Conservation (phyloP, 2,888 invertebrate species). For the Leptinotarsa tumamoca region DNA sequence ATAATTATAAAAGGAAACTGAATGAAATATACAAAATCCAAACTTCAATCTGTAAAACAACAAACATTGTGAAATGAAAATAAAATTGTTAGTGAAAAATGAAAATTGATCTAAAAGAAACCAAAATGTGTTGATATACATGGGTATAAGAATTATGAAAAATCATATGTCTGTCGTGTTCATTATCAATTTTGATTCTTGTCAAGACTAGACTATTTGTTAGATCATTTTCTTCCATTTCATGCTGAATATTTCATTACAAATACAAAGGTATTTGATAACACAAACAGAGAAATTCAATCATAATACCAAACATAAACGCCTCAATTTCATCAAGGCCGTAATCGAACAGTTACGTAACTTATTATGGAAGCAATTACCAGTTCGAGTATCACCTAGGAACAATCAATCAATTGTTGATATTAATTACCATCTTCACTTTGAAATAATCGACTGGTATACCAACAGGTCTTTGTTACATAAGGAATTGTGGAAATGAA, state of each 20-base stretch:
- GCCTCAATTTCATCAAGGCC: constrained; percentile 32
- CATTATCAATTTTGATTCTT: too few relatives aligned
- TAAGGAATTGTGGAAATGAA: constrained; percentile 3
- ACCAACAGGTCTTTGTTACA: constrained; percentile 7
- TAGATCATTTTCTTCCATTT: too few relatives aligned
- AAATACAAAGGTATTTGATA: neutral
- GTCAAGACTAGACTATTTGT: too few relatives aligned
- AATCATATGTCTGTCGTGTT: too few relatives aligned
- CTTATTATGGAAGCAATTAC: constrained; percentile 37
- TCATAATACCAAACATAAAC: neutral
- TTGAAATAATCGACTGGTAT: constrained; percentile 1
- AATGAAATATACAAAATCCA: too few relatives aligned
- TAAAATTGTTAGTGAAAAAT: too few relatives aligned
- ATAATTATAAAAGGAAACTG: too few relatives aligned
- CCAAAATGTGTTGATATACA: too few relatives aligned
- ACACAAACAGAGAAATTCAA: constrained; percentile 2
- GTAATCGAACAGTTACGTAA: constrained; percentile 40
- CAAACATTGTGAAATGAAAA: too few relatives aligned
- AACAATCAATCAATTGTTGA: constrained; percentile 49
- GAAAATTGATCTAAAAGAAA: too few relatives aligned
- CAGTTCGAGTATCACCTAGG: constrained; percentile 34
- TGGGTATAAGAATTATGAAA: too few relatives aligned
- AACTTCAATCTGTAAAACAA: too few relatives aligned
- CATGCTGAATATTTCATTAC: neutral
- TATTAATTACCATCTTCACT: constrained; percentile 46